Evolutionary conservation across 2,113 vertebrate species (phyloP), one percentile per base, ranked within the genome.

Genomic region (Rhea pennata): DNA sequence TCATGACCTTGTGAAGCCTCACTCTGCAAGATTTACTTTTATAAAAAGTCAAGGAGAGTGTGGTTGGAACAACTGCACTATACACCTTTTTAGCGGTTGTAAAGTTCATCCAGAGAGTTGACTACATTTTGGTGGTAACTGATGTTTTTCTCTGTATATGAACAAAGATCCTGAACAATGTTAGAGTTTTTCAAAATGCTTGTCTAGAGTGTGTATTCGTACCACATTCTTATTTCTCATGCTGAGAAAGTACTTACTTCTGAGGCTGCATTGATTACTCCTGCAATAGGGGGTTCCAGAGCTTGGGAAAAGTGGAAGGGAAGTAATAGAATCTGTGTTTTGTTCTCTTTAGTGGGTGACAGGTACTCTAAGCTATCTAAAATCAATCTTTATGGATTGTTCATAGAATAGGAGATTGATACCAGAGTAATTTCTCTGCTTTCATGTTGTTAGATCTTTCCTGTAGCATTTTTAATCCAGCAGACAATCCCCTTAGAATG

Each of bases 1-100:
- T 89, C 39, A 53, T 78, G 94, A 95, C 95, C 78, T 95, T 95
- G 82, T 88, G 39, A 87, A 92, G 39, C 29, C 39, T 85, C 36
- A 48, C 21, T 70, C 71, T 91, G 79, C 83, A 90, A 77, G 73
- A 77, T 22, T 53, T 61, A 6, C 31, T 88, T 59, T 91, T 64
- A 80, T 12, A 90, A 71, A 93, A 91, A 50, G 10, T 75, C 75
- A 72, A 76, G 59, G 53, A 58, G 36, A 92, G 39, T 46, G 31
- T n/a, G 75, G 56, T 46, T 78, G 66, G 62, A 82, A 84, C 61
- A 61, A 62, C 80, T 69, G 44, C 53, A 58, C 11, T 78, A 39
- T 65, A 69, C 58, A 58, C 73, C 74, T 84, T 67, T 39, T 79
- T 87, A 19, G 50, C 23, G 12, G 71, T 66, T 89, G 44, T 40